Base-by-base conservation (phyloP, 2,113 vertebrate species). In the Micromys minutus region DNA sequence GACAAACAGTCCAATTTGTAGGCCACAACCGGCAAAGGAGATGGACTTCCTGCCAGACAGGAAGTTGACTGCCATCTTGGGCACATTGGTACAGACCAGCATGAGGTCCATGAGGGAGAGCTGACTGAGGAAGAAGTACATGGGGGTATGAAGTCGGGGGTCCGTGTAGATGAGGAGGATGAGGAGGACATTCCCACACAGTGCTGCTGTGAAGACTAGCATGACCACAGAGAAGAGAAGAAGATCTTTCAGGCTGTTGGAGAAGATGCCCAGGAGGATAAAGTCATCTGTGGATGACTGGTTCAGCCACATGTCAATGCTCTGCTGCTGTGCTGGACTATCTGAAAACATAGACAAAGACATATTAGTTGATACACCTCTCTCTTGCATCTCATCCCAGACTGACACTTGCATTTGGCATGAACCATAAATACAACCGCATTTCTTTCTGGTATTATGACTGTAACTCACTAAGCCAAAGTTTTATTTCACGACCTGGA, bases 121-220 rank as follows among this genome's bases (percentile, higher is more conserved):
- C 42, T 97, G 97, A 55, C 93, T 97, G 90, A 98, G 97, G 76
- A 98, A 97, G 90, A 96, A 96, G 91, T 97, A 97, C 97, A 94
- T 97, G 36, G 96, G 93, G 12, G 89, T 97, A 9, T 95, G 96
- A 31, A 98, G 97, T 17, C 2, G 77, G 31, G 81, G 21, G 10
- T 96, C 94, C 2, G 4, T 42, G 55, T 55, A 84, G 88, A 97
- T 97, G 71, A 98, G 88, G 86, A 75, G 34, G 55, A 97, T 36
- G 77, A 97, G 95, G 50, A 98, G 96, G 9, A 77, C 17, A 16
- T 98, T 97, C 21, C 94, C 96, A 55, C 57, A 84, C 0, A 97
- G 63, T 13, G 96, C 90, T 10, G 69, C 79, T 22, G 45, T 76
- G 92, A 96, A 97, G 47, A 95, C 89, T 3, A 72, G 3, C 89